Evolutionary conservation across 2,888 invertebrate species (phyloP).

Genomic region (Nymphalis urticae): DNA sequence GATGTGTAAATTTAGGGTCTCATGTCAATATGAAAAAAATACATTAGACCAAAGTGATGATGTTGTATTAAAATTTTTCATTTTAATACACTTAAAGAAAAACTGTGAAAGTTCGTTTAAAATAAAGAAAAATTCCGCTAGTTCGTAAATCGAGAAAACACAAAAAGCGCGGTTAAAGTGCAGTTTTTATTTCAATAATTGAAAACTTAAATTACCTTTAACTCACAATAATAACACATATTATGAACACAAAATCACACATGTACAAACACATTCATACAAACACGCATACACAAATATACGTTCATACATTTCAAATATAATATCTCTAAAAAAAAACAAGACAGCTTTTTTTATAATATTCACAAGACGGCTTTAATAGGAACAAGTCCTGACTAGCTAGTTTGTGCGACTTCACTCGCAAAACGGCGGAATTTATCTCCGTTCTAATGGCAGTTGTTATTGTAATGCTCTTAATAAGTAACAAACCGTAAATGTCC

Average conservation of each 20-base stretch:
- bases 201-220: too few relatives aligned
- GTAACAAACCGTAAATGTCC: slow-evolving; percentile 4
- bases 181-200: too few relatives aligned
- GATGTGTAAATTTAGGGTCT: not conserved
- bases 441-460: not conserved
- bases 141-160: too few relatives aligned
- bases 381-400: not conserved
- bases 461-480: slow-evolving; percentile 12
- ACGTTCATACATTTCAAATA: not conserved
- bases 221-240: too few relatives aligned
- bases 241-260: too few relatives aligned
- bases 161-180: too few relatives aligned
- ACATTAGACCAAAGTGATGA: not conserved
- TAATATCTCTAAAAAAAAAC: not conserved
- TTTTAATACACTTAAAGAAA: too few relatives aligned
- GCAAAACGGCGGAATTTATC: not conserved
- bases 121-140: not conserved
- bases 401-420: not conserved
- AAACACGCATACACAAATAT: not conserved
- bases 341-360: too few relatives aligned
- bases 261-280: too few relatives aligned
- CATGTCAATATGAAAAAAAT: not conserved
- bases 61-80: too few relatives aligned
- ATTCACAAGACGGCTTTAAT: too few relatives aligned
- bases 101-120: too few relatives aligned